These are phyloP conservation scores for Melanostigma gelatinosum DNA, from an alignment of 2,113 vertebrate species.

Conservation along the genomic window DNA sequence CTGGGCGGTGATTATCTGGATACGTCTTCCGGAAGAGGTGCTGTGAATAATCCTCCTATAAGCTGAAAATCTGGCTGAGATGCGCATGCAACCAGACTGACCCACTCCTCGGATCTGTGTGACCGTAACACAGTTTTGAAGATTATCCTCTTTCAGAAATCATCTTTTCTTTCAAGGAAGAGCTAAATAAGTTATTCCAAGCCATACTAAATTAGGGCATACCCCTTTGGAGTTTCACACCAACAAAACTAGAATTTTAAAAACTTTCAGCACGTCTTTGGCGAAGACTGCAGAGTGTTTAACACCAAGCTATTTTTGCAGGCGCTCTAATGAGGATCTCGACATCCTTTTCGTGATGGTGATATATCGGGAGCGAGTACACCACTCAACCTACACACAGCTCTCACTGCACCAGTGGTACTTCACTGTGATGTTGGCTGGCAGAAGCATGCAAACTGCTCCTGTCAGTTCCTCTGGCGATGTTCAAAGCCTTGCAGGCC, in stretches of 20 bases:
- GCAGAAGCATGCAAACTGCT: slow-evolving; percentile 42
- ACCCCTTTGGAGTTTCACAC: not conserved
- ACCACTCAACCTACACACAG: slow-evolving; percentile 23
- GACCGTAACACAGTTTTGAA: slow-evolving; percentile 44
- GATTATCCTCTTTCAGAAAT: slow-evolving; percentile 47
- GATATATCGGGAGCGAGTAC: slow-evolving; percentile 43
- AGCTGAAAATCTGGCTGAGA: slow-evolving; percentile 71
- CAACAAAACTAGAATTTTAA: slow-evolving; percentile 9
- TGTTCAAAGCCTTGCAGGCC: slow-evolving; percentile 56
- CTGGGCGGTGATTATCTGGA: slow-evolving; percentile 60
- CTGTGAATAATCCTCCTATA: slow-evolving; percentile 69
- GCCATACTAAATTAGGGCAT: not conserved
- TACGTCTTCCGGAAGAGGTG: slow-evolving; percentile 55
- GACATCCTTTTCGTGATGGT: slow-evolving; percentile 53
- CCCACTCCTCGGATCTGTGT: slow-evolving; percentile 42
- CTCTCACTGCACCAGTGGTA: slow-evolving; percentile 23
- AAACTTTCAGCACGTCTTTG: slow-evolving; percentile 32
- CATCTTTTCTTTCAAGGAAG: slow-evolving; percentile 47
- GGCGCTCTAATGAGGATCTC: slow-evolving; percentile 59
- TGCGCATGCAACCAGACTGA: slow-evolving; percentile 43
- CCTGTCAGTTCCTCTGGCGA: slow-evolving; percentile 53
- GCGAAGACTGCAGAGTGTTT: slow-evolving; percentile 38
- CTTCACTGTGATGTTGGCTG: slow-evolving; percentile 29
- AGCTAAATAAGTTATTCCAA: not conserved
- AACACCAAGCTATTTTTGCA: slow-evolving; percentile 67